phyloP scores from a whole-genome alignment of 2,888 invertebrate species.

The Sinelater perroti region DNA sequence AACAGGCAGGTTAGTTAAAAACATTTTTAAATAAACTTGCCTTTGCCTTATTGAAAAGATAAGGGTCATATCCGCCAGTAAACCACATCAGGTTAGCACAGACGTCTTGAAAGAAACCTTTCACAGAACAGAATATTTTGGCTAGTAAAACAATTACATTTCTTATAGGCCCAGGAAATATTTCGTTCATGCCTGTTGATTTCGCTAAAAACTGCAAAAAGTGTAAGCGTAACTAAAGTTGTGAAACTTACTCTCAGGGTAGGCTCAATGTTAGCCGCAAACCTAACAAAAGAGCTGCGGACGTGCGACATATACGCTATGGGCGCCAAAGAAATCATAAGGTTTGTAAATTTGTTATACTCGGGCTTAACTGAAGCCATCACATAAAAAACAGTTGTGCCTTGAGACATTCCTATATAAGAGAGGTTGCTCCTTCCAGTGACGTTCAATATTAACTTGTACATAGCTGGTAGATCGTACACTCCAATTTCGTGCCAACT shows the following conservation, averaged over 20 bases:
- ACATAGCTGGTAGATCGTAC: conserved; percentile 79
- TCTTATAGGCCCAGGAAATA: conserved; percentile 30
- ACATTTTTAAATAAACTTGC: too few relatives aligned
- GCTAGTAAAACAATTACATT: background rate
- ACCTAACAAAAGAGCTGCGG: conserved; percentile 61
- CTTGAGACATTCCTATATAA: conserved; percentile 76
- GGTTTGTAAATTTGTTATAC: conserved; percentile 67
- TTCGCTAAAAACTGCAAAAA: conserved; percentile 37
- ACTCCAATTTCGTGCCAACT: conserved; percentile 82
- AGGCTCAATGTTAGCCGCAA: conserved; percentile 31
- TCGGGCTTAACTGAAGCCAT: conserved; percentile 66
- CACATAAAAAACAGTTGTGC: conserved; percentile 70
- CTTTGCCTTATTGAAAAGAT: conserved; percentile 40
- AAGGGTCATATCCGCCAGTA: conserved; percentile 33
- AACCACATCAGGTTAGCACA: conserved; percentile 27
- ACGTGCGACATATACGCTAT: conserved; percentile 65
- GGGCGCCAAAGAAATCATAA: conserved; percentile 70
- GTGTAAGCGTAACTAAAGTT: background rate
- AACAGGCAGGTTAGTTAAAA: too few relatives aligned
- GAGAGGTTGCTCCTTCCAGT: conserved; percentile 68
- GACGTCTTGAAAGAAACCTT: conserved; percentile 25
- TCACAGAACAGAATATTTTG: conserved; percentile 13
- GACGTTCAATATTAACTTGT: conserved; percentile 69
- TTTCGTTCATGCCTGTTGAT: conserved; percentile 32
- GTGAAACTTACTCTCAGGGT: conserved; percentile 7